Evolutionary conservation across 2,797 vertebrate genomes (phyloP).

Genomic region (Lutjanus argentimaculatus): DNA sequence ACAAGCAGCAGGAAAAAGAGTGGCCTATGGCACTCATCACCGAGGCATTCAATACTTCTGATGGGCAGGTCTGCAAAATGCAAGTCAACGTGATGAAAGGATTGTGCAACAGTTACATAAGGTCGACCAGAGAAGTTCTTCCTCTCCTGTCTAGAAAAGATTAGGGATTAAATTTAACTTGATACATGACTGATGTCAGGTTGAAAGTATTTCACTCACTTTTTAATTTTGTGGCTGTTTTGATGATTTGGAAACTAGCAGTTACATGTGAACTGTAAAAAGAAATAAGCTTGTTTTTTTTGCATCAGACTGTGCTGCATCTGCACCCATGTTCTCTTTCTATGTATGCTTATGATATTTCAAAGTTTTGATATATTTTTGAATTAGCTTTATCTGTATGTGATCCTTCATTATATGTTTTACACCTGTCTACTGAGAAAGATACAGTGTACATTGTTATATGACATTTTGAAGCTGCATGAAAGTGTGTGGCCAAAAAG

Average conservation of each 20-base stretch:
- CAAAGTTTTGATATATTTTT: neutral
- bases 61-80: slow-evolving; percentile 50
- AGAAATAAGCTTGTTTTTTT: neutral
- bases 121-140: slow-evolving; percentile 14
- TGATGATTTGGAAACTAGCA: neutral
- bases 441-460: neutral
- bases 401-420: neutral
- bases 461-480: neutral
- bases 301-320: neutral
- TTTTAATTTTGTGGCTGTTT: slow-evolving; percentile 6
- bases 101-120: slow-evolving; percentile 57
- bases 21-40: slow-evolving; percentile 39
- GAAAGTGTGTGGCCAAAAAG: neutral
- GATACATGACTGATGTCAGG: slow-evolving; percentile 23
- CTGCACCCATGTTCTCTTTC: neutral
- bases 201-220: slow-evolving; percentile 7
- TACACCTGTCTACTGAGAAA: neutral
- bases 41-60: slow-evolving; percentile 34
- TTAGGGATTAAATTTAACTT: slow-evolving; percentile 12
- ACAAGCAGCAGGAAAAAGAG: slow-evolving; percentile 37
- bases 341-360: neutral
- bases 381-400: neutral
- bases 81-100: slow-evolving; percentile 59
- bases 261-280: neutral
- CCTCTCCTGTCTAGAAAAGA: slow-evolving; percentile 16